Conservation (phyloP, 2,797 vertebrate species). For the Tympanoctomys barrerae region DNA sequence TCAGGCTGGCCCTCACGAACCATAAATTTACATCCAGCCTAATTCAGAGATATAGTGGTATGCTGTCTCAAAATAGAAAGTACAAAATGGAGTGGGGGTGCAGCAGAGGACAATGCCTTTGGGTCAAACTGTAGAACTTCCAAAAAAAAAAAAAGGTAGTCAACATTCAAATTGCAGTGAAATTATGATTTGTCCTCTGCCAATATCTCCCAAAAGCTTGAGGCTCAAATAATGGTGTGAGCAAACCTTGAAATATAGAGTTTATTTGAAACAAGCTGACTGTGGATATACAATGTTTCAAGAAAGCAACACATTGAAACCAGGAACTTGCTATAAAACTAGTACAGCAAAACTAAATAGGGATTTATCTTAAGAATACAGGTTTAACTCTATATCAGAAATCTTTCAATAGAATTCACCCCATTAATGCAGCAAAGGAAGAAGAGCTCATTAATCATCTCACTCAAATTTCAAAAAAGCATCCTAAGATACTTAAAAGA, state of each 20-base stretch:
- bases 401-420: not conserved
- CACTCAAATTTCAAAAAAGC: not conserved
- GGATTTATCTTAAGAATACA: not conserved
- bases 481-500: not conserved
- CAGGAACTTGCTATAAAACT: constrained; percentile 5
- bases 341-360: not conserved
- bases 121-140: not conserved
- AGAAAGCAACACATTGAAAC: not conserved
- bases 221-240: not conserved
- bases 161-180: not conserved
- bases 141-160: not conserved
- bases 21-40: not conserved
- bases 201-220: not conserved
- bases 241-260: not conserved
- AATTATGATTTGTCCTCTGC: not conserved
- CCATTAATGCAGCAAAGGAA: not conserved
- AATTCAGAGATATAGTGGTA: not conserved
- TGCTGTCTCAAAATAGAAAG: not conserved
- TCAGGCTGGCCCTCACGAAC: too few species aligned
- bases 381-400: not conserved
- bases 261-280: not conserved
- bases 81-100: not conserved
- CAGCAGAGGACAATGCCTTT: not conserved
- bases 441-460: not conserved
- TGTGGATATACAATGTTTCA: not conserved